A percentile compares a stretch with the other conserved stretches of the same genome.
These are phyloP conservation scores for Caenorhabditis sinica DNA, from an alignment of 2,888 invertebrate genomes.

Conservation along the genomic window DNA sequence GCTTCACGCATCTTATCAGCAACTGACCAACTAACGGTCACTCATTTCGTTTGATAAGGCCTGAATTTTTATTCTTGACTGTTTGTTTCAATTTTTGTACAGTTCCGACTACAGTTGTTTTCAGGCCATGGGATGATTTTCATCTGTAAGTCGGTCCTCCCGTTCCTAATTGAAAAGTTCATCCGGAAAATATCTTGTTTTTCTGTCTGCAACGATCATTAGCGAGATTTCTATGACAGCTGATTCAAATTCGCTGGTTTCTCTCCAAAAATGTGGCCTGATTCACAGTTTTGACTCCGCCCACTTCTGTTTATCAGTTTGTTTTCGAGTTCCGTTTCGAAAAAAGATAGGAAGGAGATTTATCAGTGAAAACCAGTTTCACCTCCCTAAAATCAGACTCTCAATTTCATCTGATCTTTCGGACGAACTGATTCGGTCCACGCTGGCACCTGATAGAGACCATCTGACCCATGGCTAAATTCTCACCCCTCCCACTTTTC, in stretches of 20 bases:
- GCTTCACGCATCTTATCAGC: slow-evolving; percentile 4
- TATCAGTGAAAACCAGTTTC: slow-evolving; percentile 25
- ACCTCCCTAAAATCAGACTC: neutral
- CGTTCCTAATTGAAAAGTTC: no score
- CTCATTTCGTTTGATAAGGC: neutral
- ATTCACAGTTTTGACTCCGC: neutral
- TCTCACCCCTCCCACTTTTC: slow-evolving; percentile 31
- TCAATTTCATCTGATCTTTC: slow-evolving; percentile 47
- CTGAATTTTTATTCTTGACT: no score
- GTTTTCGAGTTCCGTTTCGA: slow-evolving; percentile 25
- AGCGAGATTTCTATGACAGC: no score
- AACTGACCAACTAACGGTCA: slow-evolving; percentile 14
- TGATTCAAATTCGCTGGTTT: neutral
- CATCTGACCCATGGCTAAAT: slow-evolving; percentile 28
- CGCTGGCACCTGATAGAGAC: slow-evolving; percentile 22
- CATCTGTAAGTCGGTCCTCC: no score
- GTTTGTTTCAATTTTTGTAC: no score
- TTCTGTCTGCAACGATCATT: no score
- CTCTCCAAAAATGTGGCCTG: neutral
- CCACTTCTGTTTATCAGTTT: slow-evolving; percentile 22
- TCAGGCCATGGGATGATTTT: no score
- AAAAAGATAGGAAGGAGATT: neutral
- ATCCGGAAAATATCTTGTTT: no score
- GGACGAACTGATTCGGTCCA: slow-evolving; percentile 12
- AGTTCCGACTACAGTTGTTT: no score